Base-by-base conservation (phyloP, 1,140 invertebrate species). In the Phenacoccus solenopsis region DNA sequence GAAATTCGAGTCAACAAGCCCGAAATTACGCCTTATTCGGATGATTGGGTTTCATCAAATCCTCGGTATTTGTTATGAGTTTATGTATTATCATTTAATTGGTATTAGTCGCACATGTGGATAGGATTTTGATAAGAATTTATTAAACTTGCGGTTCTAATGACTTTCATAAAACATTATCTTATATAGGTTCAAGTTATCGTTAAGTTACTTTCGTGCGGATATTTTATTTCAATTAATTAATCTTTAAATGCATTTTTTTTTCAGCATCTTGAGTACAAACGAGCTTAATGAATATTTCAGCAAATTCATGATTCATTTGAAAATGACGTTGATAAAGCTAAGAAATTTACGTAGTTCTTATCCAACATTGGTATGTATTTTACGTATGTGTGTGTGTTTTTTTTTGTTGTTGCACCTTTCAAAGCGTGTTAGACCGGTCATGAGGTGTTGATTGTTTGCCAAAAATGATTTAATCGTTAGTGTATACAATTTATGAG, bases 1-100 rank as follows among this genome's bases (percentile, higher is more conserved):
- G 70, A 71, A 38, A 71, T 71, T 28, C 30, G 70, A 56, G 32
- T 71, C 1, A n/a, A 24, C 25, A 24, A 64, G 25, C 22, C 59
- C 13, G 59, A 64, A 9, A 27, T 64, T 20, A 24, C 22, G 5
- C 25, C 59, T 16, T 64, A 64, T 27, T 22, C 22, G 9, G 59
- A 64, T 10, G 20, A 24, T 24, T 49, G 38, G 38, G 20, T 49
- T 49, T 5, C 38, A 49, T 49, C 38, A 4, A 49, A 49, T 49
- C 38, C 38, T n/a, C 13, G 38, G 38, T 49, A 49, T 49, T 49
- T 32, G 30, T 13, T 32, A 13, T 32, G 30, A 49, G 20, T 49
- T 49, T 49, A n/a, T 32, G 13, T 32, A 13, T 32, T 32, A 32
- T 32, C 30, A 7, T 13, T n/a, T n/a, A n/a, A n/a, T n/a, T n/a